A percentile compares a stretch with the other conserved stretches of the same genome.
Conservation (phyloP, 2,888 invertebrate genomes). For the Drosophila yooni region DNA sequence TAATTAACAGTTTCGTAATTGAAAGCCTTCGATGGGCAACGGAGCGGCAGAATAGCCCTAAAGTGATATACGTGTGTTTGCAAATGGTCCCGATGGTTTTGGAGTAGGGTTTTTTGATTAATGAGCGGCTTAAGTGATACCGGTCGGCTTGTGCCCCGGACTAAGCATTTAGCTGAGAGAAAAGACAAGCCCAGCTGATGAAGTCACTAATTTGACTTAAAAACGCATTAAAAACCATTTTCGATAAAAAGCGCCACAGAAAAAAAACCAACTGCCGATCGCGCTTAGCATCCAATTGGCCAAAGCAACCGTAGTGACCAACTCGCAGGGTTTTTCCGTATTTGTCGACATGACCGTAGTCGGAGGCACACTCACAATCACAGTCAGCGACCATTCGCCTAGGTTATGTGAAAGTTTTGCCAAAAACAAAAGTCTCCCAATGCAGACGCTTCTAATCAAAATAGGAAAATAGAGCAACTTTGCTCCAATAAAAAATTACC, state of each 20-base stretch:
- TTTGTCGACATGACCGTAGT: slow-evolving; percentile 53
- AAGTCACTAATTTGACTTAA: slow-evolving; percentile 80
- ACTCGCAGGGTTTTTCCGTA: slow-evolving; percentile 72
- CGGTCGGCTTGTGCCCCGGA: slow-evolving; percentile 35
- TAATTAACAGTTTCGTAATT: slow-evolving; percentile 73
- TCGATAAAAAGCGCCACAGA: slow-evolving; percentile 61
- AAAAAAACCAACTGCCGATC: slow-evolving; percentile 26
- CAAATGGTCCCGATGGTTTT: slow-evolving; percentile 59
- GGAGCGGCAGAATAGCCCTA: slow-evolving; percentile 12
- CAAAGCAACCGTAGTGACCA: slow-evolving; percentile 13
- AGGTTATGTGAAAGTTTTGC: slow-evolving; percentile 66
- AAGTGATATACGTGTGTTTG: slow-evolving; percentile 49
- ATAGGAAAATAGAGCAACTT: background rate
- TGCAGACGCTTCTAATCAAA: background rate
- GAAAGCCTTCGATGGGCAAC: slow-evolving; percentile 46
- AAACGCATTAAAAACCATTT: slow-evolving; percentile 79
- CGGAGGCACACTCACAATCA: slow-evolving; percentile 21
- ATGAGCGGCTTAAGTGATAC: slow-evolving; percentile 77
- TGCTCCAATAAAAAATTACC: background rate
- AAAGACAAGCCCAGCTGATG: slow-evolving; percentile 66
- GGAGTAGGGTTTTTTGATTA: slow-evolving; percentile 66
- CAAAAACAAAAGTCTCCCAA: slow-evolving; percentile 32
- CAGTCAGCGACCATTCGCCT: slow-evolving; percentile 21
- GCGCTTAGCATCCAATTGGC: slow-evolving; percentile 33
- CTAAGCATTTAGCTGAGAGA: slow-evolving; percentile 51